phyloP scores from a whole-genome alignment of 2,797 vertebrate species.

The Platalea minor region DNA sequence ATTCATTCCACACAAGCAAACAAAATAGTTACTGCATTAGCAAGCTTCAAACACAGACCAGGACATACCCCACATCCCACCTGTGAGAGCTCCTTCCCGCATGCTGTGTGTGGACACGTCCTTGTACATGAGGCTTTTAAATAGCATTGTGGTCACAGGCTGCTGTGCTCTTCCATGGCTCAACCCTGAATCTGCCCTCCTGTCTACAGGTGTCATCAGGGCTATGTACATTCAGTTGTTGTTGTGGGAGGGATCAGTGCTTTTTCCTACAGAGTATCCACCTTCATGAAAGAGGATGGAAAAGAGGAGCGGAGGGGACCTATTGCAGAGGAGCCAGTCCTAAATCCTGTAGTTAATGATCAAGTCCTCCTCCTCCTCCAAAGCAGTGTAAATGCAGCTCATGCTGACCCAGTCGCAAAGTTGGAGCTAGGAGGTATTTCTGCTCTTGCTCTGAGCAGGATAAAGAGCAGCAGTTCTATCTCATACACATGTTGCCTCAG shows the following conservation, averaged over 20 bases:
- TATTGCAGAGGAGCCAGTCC: not conserved
- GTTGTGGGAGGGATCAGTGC: not conserved
- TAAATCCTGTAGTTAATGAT: not conserved
- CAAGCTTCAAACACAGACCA: not conserved
- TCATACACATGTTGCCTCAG: not conserved
- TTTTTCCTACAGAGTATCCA: not conserved
- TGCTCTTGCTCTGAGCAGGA: not conserved
- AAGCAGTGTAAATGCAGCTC: not conserved
- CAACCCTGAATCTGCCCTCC: not conserved
- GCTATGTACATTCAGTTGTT: not conserved
- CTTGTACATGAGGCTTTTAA: not conserved
- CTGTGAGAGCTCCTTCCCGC: not conserved
- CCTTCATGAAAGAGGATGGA: not conserved
- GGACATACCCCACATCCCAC: not conserved
- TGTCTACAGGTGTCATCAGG: not conserved
- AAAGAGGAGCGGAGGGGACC: not conserved
- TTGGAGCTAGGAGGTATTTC: not conserved
- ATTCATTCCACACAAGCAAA: not conserved
- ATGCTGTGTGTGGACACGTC: not conserved
- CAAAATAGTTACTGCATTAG: not conserved
- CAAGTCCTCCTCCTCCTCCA: not conserved
- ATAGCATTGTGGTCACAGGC: not conserved
- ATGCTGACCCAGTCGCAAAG: not conserved
- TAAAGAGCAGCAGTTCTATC: not conserved
- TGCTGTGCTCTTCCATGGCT: not conserved